These are phyloP conservation scores for Aleiodes alternator DNA, from an alignment of 2,888 invertebrate genomes.

Conservation along the genomic window DNA sequence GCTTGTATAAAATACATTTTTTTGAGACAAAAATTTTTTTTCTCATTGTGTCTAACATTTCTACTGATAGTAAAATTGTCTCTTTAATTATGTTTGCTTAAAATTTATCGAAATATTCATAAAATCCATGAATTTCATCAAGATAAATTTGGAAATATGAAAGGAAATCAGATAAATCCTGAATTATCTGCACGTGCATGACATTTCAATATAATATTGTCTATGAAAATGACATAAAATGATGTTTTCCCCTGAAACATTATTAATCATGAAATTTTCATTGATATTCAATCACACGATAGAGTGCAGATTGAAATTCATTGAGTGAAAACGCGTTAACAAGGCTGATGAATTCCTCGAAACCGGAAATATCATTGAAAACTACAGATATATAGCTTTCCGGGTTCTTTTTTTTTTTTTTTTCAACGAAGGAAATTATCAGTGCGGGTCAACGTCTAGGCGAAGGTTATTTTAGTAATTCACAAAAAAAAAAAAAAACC, in stretches of 20 bases:
- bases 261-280: too few relatives aligned
- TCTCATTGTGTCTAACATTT: too few relatives aligned
- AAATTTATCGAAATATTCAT: conserved; percentile 1
- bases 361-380: not conserved
- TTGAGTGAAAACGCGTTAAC: conserved; percentile 15
- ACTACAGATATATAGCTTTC: not conserved
- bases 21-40: too few relatives aligned
- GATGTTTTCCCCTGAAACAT: conserved; percentile 1
- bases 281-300: not conserved
- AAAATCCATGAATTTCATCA: not conserved
- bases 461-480: not conserved
- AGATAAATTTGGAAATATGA: not conserved
- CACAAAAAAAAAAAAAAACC: too few relatives aligned
- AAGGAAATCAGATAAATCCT: conserved; percentile 34
- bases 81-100: not conserved
- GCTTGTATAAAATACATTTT: too few relatives aligned
- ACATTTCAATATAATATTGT: conserved; percentile 37
- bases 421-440: not conserved
- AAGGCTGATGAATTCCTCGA: not conserved
- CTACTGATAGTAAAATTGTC: not conserved
- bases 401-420: not conserved
- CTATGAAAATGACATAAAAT: conserved; percentile 15
- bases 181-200: conserved; percentile 42
- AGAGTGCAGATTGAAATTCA: conserved; percentile 17
- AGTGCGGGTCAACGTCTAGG: conserved; percentile 16